phyloP scores from a whole-genome alignment of 2,113 vertebrate species.

The Parotia lawesii region DNA sequence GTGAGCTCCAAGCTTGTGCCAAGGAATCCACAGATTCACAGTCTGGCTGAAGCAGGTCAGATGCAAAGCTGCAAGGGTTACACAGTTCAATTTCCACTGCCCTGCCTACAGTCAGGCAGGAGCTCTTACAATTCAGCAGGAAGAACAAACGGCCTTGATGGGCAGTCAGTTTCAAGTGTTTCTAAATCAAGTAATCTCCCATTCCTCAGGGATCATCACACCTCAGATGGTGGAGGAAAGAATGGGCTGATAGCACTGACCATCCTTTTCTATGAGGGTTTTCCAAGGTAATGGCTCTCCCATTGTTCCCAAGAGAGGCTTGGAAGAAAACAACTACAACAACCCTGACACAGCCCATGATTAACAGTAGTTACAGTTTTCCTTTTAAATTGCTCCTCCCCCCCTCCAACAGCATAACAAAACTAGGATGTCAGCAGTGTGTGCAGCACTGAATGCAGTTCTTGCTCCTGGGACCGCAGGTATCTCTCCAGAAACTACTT shows the following conservation, averaged over 20 bases:
- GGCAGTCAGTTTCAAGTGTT: background rate
- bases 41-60: background rate
- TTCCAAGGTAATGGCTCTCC: background rate
- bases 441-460: background rate
- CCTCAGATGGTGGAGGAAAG: background rate
- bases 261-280: background rate
- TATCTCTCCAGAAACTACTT: background rate
- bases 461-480: background rate
- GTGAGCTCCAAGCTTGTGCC: background rate
- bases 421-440: background rate
- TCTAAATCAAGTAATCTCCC: background rate
- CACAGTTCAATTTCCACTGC: background rate
- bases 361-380: background rate
- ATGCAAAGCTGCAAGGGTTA: background rate
- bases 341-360: background rate
- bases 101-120: background rate
- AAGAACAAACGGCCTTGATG: background rate
- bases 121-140: background rate
- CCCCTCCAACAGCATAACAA: background rate
- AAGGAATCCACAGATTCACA: background rate
- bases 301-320: background rate
- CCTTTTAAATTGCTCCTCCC: background rate
- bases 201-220: background rate
- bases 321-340: background rate
- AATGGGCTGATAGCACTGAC: background rate